Base-by-base conservation (phyloP, 2,888 invertebrate species). In the Malthinus seriepunctatus region DNA sequence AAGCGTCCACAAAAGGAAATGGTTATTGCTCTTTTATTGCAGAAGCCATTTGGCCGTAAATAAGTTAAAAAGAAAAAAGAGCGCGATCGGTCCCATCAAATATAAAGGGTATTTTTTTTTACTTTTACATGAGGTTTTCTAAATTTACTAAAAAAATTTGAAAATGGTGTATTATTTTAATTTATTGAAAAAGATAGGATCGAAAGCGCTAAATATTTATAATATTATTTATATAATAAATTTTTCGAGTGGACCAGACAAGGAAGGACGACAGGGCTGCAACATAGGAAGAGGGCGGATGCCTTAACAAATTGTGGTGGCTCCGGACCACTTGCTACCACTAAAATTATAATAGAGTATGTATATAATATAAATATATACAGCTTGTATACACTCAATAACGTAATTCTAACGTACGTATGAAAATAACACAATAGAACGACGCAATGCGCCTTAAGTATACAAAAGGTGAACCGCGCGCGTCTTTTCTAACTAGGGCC, bases 11-110 rank as follows among this genome's bases (percentile, higher is more conserved):
- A 78, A 76, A 79, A 79, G 79, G 78, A 79, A 75, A 80, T 78
- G 80, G 80, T 81, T 81, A 81, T 81, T 81, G 81, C 81, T 81
- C 75, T 78, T 76, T 80, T 81, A 81, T 81, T 81, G 80, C 81
- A 79, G 78, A 79, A 80, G 80, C 80, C 81, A 69, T 69, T 81
- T 82, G 83, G 83, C 83, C 83, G 81, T 83, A 84, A 82, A 83
- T 84, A 84, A 83, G 82, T 82, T 81, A 83, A 82, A 84, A 83
- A 83, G 83, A 35, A 48, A 45, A 49, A 45, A 42, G 49, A 46
- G 44, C 46, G 49, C 47, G 51, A 31, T 39, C 39, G 47, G 11
- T 31, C 48, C 58, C 37, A 15, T 46, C 34, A 34, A 32, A 12
- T 23, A 23, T 23, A 23, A 23, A 5, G 23, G 23, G 23, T 3